Evolutionary conservation across 2,113 vertebrate genomes (phyloP), one percentile per base, ranked within the genome.

Genomic region (Pygoscelis antarcticus): DNA sequence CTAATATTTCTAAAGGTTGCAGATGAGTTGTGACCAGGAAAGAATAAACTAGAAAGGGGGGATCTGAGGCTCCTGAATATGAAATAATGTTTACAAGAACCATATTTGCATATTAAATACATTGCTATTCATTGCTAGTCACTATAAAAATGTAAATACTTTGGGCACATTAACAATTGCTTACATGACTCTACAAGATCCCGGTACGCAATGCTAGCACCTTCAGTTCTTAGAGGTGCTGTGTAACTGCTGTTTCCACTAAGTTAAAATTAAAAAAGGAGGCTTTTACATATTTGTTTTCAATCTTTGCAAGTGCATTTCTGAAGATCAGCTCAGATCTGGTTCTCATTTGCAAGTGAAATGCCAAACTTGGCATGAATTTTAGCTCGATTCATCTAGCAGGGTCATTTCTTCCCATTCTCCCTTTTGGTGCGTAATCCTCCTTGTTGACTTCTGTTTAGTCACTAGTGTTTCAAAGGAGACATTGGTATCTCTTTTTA

Each of bases 341-440:
- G 83, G 83, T 79, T 87, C 70, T 96, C 83, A 95, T 88, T 94
- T 93, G 62, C 88, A 96, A 96, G 51, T 66, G 71, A 97, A 97
- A 97, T 77, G 34, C 71, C 46, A 54, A 88, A 77, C 34, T 60
- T 82, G 77, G 74, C 81, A 84, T 14, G 34, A 83, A 89, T 75
- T 95, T 82, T 60, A 89, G 65, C 80, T 92, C 18, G 11, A 76
- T 90, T 96, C 40, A 46, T 93, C 61, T 84, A 20, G 12, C 44
- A 58, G 76, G 57, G 90, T 92, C 57, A 81, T 52, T 93, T 93
- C 57, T 96, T 95, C 40, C 86, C 66, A 79, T 91, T 94, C 49
- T 95, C 69, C 78, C 54, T 91, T 83, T 52, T 80, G 66, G 85
- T 15, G 0, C 0, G 2, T 47, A 90, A 91, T 80, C 19, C 83